Evolutionary conservation across 2,113 vertebrate genomes (phyloP), one percentile per base, ranked within the genome.

Genomic region (Furnarius figulus): DNA sequence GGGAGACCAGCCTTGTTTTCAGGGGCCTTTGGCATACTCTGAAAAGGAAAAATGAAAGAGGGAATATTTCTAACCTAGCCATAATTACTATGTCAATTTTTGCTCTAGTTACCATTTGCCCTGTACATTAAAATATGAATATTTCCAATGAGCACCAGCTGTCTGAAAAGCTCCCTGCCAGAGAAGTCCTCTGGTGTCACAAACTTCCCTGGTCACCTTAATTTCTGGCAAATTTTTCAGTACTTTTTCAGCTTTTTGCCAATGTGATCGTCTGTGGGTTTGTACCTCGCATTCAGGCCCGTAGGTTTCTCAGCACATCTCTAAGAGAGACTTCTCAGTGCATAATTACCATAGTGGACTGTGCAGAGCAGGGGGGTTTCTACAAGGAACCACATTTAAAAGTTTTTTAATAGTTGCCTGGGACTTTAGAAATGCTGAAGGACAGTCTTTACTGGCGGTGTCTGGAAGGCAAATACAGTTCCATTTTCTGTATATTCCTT

Each of bases 361-460:
- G n/a, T 37, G 59, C 33, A 94, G 61, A 75, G 30, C 12, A 58
- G 17, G 11, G 6, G 2, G 2, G n/a, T 10, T 49, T 70, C 19
- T 72, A 55, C 44, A 63, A 83, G 50, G 21, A 46, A 86, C 42
- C 37, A 49, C 37, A 70, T 61, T 55, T 37, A 71, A 39, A 80
- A 70, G 6, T 47, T 14, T 58, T 25, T 50, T 25, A 50, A 14
- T 47, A 9, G 16, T 66, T 50, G 27, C 37, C 30, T 58, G 78
- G 11, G 47, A 50, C 56, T 59, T 78, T 3, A 63, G 66, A 75
- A 87, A 83, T 42, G 58, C 65, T 68, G 44, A 89, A 82, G 56
- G 70, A 37, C 40, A 19, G 3, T 59, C 40, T 75, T 67, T 24
- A 23, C 19, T 31, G 53, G 17, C 0, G 0, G 6, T 47, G 31